These are phyloP conservation scores for Heterotis niloticus DNA, from an alignment of 2,113 vertebrate species.

Conservation along the genomic window DNA sequence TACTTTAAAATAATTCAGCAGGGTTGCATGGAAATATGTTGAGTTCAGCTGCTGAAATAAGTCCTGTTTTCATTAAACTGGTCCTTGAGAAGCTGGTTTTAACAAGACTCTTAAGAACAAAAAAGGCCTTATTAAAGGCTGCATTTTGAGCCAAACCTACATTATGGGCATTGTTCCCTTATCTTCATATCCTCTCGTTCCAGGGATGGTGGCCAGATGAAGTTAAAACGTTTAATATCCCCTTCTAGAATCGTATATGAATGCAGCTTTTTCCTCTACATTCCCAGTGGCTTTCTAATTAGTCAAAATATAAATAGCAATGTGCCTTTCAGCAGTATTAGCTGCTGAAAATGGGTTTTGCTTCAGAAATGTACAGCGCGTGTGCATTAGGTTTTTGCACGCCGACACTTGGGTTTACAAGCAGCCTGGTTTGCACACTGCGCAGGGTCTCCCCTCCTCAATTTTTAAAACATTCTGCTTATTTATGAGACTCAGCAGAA, in stretches of 20 bases:
- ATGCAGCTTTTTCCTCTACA: slow-evolving; percentile 14
- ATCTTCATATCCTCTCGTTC: slow-evolving; percentile 23
- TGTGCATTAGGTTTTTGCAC: slow-evolving; percentile 8
- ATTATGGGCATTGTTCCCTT: slow-evolving; percentile 24
- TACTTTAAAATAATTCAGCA: slow-evolving; percentile 3
- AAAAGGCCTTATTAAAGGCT: slow-evolving; percentile 48
- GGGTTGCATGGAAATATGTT: background rate
- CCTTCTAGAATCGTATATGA: slow-evolving; percentile 23
- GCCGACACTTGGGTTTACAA: background rate
- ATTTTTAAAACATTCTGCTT: background rate
- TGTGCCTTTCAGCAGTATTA: slow-evolving; percentile 21
- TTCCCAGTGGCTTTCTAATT: slow-evolving; percentile 30
- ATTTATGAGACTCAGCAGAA: background rate
- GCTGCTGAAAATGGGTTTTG: slow-evolving; percentile 7
- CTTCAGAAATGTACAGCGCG: slow-evolving; percentile 19
- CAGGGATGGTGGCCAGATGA: slow-evolving; percentile 34
- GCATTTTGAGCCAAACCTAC: slow-evolving; percentile 22
- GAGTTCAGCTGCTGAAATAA: slow-evolving; percentile 11
- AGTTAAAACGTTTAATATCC: slow-evolving; percentile 20
- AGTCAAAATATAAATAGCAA: slow-evolving; percentile 37
- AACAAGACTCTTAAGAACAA: slow-evolving; percentile 51
- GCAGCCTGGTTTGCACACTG: background rate
- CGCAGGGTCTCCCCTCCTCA: background rate
- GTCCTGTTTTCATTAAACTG: slow-evolving; percentile 40
- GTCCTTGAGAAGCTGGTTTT: slow-evolving; percentile 40